Base-by-base conservation (phyloP, 1,140 invertebrate genomes). In the Hetaerina americana region DNA sequence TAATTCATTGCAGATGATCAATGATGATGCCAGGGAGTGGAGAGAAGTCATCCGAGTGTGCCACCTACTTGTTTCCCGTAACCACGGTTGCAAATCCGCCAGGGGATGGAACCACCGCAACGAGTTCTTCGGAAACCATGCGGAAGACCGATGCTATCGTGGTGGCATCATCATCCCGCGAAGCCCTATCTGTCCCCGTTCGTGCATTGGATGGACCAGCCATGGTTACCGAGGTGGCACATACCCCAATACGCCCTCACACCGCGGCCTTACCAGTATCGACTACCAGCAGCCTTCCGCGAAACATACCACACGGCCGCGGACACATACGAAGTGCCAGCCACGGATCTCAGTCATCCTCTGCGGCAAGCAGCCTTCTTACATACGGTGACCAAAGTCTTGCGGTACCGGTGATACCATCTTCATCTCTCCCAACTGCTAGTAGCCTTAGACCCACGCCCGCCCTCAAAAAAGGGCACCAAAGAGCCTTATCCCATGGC, bases 401-500 rank as follows among this genome's bases (percentile, higher is more conserved):
- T 5, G 75, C 77, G 70, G 77, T 83, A 26, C 78, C 83, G 27
- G 73, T 15, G 22, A 71, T 10, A 40, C 74, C 15, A 72, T 73
- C 29, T 69, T 72, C 75, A 5, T 25, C 31, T 10, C 68, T 74
- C 18, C 67, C 71, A 22, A 77, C 83, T 73, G 75, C 81, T 73
- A 76, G 78, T 12, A 68, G 68, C 73, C 71, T 82, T 77, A 74
- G 82, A n/a, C 79, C 87, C 27, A 87, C 87, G 0, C 87, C 86
- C 18, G 86, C 86, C 0, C 83, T 92, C 66, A 91, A 92, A 78
- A 81, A 84, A 79, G 89, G 90, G 5, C 93, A 94, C 77, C 92
- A 93, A 76, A 85, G 92, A 66, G 92, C 92, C 5, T 89, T 93
- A 77, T 93, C 91, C 5, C 93, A 94, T 76, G 92, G 92, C 5